Evolutionary conservation across 2,113 vertebrate genomes (phyloP), one percentile per base, ranked within the genome.

Genomic region (Arothron firmamentum): DNA sequence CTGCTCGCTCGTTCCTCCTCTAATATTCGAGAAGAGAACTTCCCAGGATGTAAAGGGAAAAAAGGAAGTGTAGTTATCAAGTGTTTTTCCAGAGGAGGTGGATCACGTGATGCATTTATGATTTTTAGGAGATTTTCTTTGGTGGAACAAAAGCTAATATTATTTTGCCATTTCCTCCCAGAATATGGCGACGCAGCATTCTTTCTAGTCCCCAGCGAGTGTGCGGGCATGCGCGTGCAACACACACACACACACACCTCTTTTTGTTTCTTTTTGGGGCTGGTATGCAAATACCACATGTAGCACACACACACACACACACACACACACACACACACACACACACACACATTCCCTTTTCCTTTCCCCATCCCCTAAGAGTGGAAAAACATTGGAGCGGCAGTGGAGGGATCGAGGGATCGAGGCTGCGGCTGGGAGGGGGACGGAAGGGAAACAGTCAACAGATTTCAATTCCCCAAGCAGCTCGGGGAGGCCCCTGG

Each of bases 381-480:
- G 59, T 72, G 65, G 83, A 74, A 81, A 85, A 77, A 81, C 79
- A 87, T 88, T 79, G 82, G 76, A 66, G 70, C 81, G 66, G 70
- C 71, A 64, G 65, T 75, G 75, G 77, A 74, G 64, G 67, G 68
- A 76, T 67, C 19, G 69, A 70, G 63, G 68, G 74, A 80, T 70
- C 70, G 77, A 67, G 78, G 82, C 70, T 71, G 77, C 46, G 15
- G 69, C 77, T 84, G 77, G 74, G 77, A 77, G 61, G 72, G 75
- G 79, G 72, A 77, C 80, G 83, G 86, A 59, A 80, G 80, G 55
- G 81, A 85, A 85, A 54, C 81, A 89, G 85, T 87, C 88, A 88
- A 90, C 88, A 89, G 85, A 85, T 89, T 87, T 86, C 75, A 83
- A 82, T 63, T 89, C 84, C 85, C 86, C 68, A 84, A 86, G 85